Evolutionary conservation across 1,140 invertebrate genomes (phyloP), one percentile per base, ranked within the genome.

Genomic region (Zophobas morio): DNA sequence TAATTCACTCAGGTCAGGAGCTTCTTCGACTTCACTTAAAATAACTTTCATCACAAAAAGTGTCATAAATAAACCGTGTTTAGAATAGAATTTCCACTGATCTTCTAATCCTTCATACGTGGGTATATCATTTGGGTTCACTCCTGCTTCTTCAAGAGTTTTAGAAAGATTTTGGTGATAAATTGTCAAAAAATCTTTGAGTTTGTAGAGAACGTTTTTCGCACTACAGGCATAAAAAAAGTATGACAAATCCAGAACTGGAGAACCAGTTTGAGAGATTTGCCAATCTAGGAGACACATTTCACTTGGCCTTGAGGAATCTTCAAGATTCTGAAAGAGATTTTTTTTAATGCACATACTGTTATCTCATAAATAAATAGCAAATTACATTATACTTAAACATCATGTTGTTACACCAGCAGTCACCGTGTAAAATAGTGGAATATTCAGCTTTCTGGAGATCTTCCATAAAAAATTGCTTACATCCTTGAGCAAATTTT

Each of bases 341-440:
- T 49, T 37, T 32, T 72, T 51, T 33, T 20, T 20, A 20, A 20
- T 20, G 20, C 36, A 49, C 4, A 33, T 51, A 2, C 2, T n/a
- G 39, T 49, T 51, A 20, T 34, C 1, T 20, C 20, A 49, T 56
- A 34, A 56, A 32, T 49, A 33, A 70, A 74, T 8, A 35, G 8
- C 6, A 42, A 79, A 39, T 76, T 77, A 84, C 85, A 63, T 86
- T 79, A 78, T 89, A 89, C 83, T 87, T 87, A 81, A 89, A 90
- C 84, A 90, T 85, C 76, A 90, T 88, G 77, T 89, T 90, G 75
- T 89, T 89, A 2, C 87, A 86, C 88, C 88, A 89, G n/a, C 88
- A 88, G 78, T 89, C 89, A 6, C 89, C 89, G 77, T 89, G 88
- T 66, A 86, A 85, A 3, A 89, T 79, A 0, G 88, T 88, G 37